These are phyloP conservation scores for Amphipoea lucens DNA, from an alignment of 2,888 invertebrate species.

Conservation along the genomic window DNA sequence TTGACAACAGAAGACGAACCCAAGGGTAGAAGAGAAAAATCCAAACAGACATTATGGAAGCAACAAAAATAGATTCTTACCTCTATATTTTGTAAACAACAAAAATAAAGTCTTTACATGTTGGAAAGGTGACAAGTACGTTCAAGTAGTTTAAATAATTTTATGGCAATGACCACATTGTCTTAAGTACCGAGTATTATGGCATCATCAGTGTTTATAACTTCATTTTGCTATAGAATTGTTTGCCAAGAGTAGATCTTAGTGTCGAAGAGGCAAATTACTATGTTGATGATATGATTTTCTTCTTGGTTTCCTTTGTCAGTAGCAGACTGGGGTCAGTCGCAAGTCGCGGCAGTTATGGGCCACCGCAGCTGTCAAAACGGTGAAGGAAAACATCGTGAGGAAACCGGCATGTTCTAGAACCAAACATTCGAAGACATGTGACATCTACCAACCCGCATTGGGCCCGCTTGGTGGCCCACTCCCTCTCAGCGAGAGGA, in stretches of 20 bases:
- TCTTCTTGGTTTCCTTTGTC: not conserved
- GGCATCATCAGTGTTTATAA: slow-evolving; percentile 39
- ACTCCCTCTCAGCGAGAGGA: no score
- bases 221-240: not conserved
- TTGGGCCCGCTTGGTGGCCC: no score
- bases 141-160: slow-evolving; percentile 36
- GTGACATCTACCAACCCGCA: no score
- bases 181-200: slow-evolving; percentile 6
- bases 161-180: slow-evolving; percentile 36
- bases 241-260: slow-evolving; percentile 6
- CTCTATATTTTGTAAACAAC: slow-evolving; percentile 36
- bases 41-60: not conserved
- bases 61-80: slow-evolving; percentile 31
- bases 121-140: slow-evolving; percentile 58
- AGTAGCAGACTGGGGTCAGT: not conserved
- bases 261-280: not conserved
- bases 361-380: no score
- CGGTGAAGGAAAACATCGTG: no score
- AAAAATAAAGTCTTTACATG: slow-evolving; percentile 26
- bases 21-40: not conserved
- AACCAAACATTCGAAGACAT: no score
- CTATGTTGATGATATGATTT: not conserved
- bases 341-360: no score
- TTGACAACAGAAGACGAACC: not conserved
- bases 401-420: no score